A percentile compares a stretch with the other conserved stretches of the same genome.
phyloP scores from a whole-genome alignment of 2,113 vertebrate species.

The Mesoclemmys tuberculata region DNA sequence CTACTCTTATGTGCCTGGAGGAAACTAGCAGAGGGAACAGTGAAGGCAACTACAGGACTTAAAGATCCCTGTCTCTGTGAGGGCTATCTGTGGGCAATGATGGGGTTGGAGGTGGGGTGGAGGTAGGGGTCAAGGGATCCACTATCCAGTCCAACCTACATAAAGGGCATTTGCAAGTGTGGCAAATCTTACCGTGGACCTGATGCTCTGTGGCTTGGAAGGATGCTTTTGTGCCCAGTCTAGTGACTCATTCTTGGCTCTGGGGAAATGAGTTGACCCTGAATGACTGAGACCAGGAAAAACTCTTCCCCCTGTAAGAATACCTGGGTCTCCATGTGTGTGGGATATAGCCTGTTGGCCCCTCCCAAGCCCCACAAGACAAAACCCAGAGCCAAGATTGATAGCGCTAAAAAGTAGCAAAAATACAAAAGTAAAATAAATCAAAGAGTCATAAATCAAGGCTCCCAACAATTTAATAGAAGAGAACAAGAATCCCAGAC shows the following conservation, averaged over 20 bases:
- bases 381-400: not conserved
- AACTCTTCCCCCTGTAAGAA: not conserved
- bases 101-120: not conserved
- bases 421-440: constrained; percentile 13
- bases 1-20: not conserved
- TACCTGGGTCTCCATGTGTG: not conserved
- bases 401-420: not conserved
- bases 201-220: not conserved
- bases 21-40: not conserved
- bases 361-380: not conserved
- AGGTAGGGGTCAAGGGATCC: not conserved
- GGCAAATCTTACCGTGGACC: not conserved
- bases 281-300: not conserved
- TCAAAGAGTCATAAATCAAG: not conserved
- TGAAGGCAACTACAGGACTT: not conserved
- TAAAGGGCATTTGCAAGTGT: not conserved
- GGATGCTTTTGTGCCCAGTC: not conserved
- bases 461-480: not conserved
- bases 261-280: not conserved
- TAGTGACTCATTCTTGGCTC: not conserved
- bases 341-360: not conserved
- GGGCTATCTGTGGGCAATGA: not conserved
- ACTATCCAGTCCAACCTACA: not conserved
- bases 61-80: not conserved
- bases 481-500: not conserved